A percentile compares a stretch with the other conserved stretches of the same genome.
These are phyloP conservation scores for Eupelmus urozonus DNA, from an alignment of 2,888 invertebrate species.

Conservation along the genomic window DNA sequence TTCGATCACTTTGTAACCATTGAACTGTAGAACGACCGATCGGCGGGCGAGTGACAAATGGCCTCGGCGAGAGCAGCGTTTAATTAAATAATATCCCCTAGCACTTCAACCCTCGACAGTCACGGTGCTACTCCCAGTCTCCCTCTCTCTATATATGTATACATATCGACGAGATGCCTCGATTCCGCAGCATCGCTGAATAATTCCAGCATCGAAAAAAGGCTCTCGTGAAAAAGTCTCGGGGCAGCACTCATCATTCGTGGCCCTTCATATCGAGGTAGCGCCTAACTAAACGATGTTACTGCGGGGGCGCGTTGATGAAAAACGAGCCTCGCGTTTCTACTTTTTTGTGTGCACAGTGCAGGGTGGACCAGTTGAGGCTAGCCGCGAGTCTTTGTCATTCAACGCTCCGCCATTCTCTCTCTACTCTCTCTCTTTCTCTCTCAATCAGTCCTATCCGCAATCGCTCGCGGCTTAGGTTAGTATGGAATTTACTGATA, in stretches of 20 bases:
- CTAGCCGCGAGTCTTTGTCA: too few species aligned
- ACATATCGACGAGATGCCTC: slow-evolving; percentile 33
- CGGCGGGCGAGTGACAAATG: neutral
- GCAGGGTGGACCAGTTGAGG: too few species aligned
- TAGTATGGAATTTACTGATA: too few species aligned
- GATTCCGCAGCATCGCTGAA: neutral
- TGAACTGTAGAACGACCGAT: neutral
- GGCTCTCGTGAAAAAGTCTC: neutral
- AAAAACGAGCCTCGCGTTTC: slow-evolving; percentile 52
- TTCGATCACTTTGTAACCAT: neutral
- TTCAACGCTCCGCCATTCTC: too few species aligned
- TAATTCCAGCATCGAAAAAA: slow-evolving; percentile 19
- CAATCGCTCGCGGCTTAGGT: too few species aligned
- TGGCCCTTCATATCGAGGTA: slow-evolving; percentile 55
- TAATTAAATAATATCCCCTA: slow-evolving; percentile 43
- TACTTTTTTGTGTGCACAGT: too few species aligned
- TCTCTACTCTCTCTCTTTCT: too few species aligned
- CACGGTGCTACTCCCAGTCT: too few species aligned
- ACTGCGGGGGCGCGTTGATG: slow-evolving; percentile 48
- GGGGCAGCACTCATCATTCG: slow-evolving; percentile 9
- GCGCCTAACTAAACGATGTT: slow-evolving; percentile 60
- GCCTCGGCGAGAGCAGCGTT: neutral
- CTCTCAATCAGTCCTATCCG: too few species aligned
- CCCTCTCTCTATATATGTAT: neutral
- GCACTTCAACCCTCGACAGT: too few species aligned